Percentiles rank a stretch among this genome's conserved stretches.
Evolutionary conservation across 2,113 vertebrate species (phyloP).

Genomic region (Lasiurus borealis): DNA sequence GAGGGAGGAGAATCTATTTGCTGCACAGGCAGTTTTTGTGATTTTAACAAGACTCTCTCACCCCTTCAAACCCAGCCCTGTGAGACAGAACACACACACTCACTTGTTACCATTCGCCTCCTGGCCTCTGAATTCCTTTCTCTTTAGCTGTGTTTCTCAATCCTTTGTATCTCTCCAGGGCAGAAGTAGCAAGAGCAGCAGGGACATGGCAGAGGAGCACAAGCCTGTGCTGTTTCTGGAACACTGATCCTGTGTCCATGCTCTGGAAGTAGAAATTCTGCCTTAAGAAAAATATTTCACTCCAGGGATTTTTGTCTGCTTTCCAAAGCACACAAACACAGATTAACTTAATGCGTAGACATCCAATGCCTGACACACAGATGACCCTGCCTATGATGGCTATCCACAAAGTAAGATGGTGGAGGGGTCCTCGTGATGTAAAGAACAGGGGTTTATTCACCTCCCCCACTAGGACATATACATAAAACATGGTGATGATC

Average conservation of each 20-base stretch:
- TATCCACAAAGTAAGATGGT: background rate
- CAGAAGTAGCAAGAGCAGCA: constrained; percentile 56
- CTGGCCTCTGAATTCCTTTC: constrained; percentile 72
- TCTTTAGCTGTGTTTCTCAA: constrained; percentile 61
- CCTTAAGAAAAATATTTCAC: constrained; percentile 68
- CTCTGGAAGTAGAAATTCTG: constrained; percentile 63
- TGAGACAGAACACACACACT: background rate
- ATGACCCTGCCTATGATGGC: constrained; percentile 58
- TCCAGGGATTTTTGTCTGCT: constrained; percentile 56
- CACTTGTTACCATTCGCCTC: constrained; percentile 70
- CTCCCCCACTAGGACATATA: fast-evolving
- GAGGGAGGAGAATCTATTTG: constrained; percentile 65
- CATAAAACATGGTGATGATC: background rate
- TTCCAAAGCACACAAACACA: constrained; percentile 63
- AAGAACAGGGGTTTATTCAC: background rate
- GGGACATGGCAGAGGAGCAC: constrained; percentile 63
- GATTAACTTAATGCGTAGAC: constrained; percentile 41
- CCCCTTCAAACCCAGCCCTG: constrained; percentile 28
- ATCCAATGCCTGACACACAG: constrained; percentile 43
- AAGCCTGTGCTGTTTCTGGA: constrained; percentile 69
- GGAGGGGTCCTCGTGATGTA: background rate
- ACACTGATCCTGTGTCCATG: constrained; percentile 64
- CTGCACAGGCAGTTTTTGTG: constrained; percentile 71
- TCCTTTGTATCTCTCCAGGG: constrained; percentile 58
- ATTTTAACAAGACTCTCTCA: constrained; percentile 63